These are phyloP conservation scores for Timandra comae DNA, from an alignment of 2,888 invertebrate genomes.

Conservation along the genomic window DNA sequence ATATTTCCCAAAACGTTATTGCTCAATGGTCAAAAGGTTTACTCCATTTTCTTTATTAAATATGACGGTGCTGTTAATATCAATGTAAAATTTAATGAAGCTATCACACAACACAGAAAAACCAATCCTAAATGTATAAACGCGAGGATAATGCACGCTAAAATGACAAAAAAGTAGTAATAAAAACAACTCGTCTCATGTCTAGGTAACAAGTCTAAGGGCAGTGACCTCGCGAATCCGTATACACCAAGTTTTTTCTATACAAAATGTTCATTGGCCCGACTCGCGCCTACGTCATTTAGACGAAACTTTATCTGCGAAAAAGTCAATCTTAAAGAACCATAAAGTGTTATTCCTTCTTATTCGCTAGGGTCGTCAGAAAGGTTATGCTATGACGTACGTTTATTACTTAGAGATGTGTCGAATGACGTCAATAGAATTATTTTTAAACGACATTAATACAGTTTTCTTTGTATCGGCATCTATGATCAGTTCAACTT, in stretches of 20 bases:
- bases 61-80: too few species aligned
- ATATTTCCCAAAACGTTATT: too few species aligned
- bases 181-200: conserved; percentile 49
- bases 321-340: conserved; percentile 10
- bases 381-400: conserved; percentile 1
- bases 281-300: conserved; percentile 24
- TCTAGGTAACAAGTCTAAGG: conserved; percentile 54
- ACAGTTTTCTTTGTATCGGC: too few species aligned
- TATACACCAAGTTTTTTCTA: conserved; percentile 40
- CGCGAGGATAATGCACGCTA: conserved; percentile 61
- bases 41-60: too few species aligned
- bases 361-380: conserved; percentile 2
- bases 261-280: conserved; percentile 28
- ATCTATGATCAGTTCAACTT: too few species aligned
- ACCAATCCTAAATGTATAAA: conserved; percentile 5
- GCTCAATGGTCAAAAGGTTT: too few species aligned
- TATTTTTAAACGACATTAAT: too few species aligned
- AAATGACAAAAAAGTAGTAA: conserved; percentile 45
- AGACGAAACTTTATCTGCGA: not conserved
- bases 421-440: conserved; percentile 1
- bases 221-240: conserved; percentile 60
- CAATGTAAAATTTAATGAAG: not conserved
- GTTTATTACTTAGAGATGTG: not conserved
- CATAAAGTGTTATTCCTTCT: conserved; percentile 7
- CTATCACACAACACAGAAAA: not conserved